Percentiles rank a stretch among this genome's conserved stretches.
Conservation (phyloP, 2,113 vertebrate genomes). For the Speoplatyrhinus poulsoni region DNA sequence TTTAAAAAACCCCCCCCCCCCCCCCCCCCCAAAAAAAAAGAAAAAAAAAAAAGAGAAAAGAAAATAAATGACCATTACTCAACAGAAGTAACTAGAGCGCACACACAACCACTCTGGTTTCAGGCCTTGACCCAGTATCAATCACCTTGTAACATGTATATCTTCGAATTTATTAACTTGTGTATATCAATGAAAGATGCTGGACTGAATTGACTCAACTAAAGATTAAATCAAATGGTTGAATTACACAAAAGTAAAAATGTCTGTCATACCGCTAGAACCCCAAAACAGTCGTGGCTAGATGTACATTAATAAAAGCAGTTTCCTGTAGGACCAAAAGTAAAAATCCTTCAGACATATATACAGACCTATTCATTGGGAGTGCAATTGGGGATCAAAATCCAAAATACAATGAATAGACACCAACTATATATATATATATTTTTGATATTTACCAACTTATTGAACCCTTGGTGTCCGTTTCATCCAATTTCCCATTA, state of each 20-base stretch:
- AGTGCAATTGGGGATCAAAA: conserved; percentile 50
- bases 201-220: conserved; percentile 17
- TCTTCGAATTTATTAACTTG: conserved; percentile 6
- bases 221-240: neutral
- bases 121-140: conserved; percentile 46
- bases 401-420: conserved; percentile 20
- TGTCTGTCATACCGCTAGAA: conserved; percentile 3
- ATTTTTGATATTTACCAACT: too few relatives aligned
- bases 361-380: conserved; percentile 28
- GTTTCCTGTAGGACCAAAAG: conserved; percentile 30
- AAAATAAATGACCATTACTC: conserved; percentile 66
- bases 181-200: conserved; percentile 9
- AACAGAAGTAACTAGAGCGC: conserved; percentile 82
- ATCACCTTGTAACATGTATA: conserved; percentile 59
- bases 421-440: too few relatives aligned
- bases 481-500: neutral
- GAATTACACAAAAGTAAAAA: conserved; percentile 8
- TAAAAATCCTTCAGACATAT: conserved; percentile 31
- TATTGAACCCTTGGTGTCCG: neutral
- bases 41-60: too few relatives aligned
- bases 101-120: conserved; percentile 81
- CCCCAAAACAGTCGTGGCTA: conserved; percentile 17
- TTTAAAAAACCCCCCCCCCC: too few relatives aligned
- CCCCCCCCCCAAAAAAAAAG: too few relatives aligned
- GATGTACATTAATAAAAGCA: conserved; percentile 6